These are phyloP conservation scores for Sitta europaea DNA, from an alignment of 2,113 vertebrate genomes.

Conservation along the genomic window DNA sequence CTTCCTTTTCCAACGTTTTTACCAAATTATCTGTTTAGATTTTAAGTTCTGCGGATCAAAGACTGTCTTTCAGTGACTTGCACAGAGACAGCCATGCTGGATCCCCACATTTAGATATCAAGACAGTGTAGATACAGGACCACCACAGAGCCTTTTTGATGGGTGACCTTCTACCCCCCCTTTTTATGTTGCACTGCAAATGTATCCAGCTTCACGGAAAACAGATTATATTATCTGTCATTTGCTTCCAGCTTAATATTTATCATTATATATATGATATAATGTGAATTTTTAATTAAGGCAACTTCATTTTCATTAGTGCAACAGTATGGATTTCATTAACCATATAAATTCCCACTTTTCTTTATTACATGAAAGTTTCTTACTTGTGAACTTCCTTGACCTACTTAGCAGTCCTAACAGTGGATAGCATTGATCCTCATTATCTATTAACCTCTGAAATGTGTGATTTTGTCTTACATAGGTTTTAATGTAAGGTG, in stretches of 20 bases:
- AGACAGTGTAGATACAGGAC: neutral
- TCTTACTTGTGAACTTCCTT: neutral
- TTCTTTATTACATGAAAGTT: neutral
- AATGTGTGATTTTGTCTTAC: neutral
- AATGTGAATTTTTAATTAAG: neutral
- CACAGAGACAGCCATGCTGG: neutral
- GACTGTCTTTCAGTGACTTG: neutral
- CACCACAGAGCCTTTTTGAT: neutral
- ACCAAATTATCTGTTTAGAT: neutral
- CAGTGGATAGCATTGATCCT: neutral
- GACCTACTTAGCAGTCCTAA: neutral
- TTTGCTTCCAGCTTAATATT: neutral
- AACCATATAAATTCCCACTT: neutral
- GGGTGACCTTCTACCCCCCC: neutral
- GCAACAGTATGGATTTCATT: neutral
- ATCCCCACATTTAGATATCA: neutral
- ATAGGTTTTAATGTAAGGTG: neutral
- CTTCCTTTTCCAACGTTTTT: neutral
- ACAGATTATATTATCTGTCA: neutral
- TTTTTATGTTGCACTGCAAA: neutral
- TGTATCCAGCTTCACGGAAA: neutral
- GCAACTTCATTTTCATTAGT: neutral
- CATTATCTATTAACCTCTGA: neutral
- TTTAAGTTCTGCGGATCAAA: neutral
- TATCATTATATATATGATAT: neutral